Evolutionary conservation across 2,113 vertebrate species (phyloP), one percentile per base, ranked within the genome.

Genomic region (Rhineura floridana): DNA sequence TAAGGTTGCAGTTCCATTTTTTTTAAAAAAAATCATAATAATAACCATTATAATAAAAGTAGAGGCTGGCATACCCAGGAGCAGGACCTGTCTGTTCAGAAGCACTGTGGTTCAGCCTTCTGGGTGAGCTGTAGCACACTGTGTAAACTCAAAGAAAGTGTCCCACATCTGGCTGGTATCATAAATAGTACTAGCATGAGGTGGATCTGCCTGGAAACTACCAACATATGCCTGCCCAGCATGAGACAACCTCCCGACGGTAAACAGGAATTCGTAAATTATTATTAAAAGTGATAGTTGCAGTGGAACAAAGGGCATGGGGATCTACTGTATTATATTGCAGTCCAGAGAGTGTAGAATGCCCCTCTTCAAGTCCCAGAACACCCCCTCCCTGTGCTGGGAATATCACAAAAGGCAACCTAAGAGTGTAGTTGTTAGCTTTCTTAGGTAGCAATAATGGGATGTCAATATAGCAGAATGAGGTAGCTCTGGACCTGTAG

Each of bases 1-100:
- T 92, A 90, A 92, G 91, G 91, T 92, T 95, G 92, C 91, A 91
- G 90, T 91, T 95, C 93, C 90, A 84, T 90, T 91, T 89, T 90
- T 90, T 91, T 72, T 42, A 42, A 72, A 65, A 7, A 30, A 30
- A 30, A 30, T 1, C 7, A 90, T 91, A 93, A 77, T 88, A 42
- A 42, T 69, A 6, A n/a, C 48, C 36, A 69, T 36, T 30, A 36
- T 79, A n/a, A 21, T 39, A 72, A 39, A 79, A 30, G 48, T 44
- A 30, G 75, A 46, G 46, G 6, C 30, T 33, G 33, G 44, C 3
- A 10, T 55, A 39, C 33, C 62, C 23, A 21, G 44, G 46, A 30
- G 19, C 19, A 63, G 44, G 59, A 50, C 21, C 21, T 77, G 42
- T 65, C 19, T 25, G 1, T 65, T 46, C 11, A 36, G 19, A 12